phyloP scores from a whole-genome alignment of 2,888 invertebrate species.

The Hydriomena furcata region DNA sequence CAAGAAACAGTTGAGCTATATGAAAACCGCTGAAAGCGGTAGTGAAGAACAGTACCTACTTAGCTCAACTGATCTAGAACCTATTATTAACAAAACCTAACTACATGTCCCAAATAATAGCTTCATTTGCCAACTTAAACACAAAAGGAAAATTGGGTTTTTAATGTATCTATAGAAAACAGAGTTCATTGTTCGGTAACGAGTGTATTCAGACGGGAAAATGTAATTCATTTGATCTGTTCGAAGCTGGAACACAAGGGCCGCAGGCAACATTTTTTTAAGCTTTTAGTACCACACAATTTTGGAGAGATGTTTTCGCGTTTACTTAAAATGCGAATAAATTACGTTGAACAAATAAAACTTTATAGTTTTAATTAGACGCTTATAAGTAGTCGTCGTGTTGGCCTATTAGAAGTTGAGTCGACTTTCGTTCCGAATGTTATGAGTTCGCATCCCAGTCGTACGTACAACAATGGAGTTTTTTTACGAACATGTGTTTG shows the following conservation, averaged over 20 bases:
- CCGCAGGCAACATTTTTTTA: slow-evolving; percentile 13
- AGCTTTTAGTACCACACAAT: slow-evolving; percentile 11
- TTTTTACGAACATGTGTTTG: too few species aligned
- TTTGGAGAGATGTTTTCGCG: slow-evolving; percentile 6
- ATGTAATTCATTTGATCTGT: slow-evolving; percentile 28
- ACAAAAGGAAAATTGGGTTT: slow-evolving; percentile 14
- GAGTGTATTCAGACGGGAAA: slow-evolving; percentile 24
- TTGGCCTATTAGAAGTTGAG: too few species aligned
- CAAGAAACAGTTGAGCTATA: too few species aligned
- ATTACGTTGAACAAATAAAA: slow-evolving; percentile 2
- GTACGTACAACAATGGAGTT: too few species aligned
- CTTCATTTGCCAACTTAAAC: slow-evolving; percentile 14
- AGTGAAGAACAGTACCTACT: too few species aligned
- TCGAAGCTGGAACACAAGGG: slow-evolving; percentile 11
- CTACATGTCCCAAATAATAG: slow-evolving; percentile 12
- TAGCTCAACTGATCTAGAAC: too few species aligned
- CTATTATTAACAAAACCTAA: too few species aligned
- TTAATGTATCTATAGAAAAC: slow-evolving; percentile 18
- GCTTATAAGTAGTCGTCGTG: too few species aligned
- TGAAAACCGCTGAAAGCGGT: too few species aligned
- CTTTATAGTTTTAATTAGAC: background rate
- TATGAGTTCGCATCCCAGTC: too few species aligned
- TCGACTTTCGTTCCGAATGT: too few species aligned
- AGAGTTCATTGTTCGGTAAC: slow-evolving; percentile 26
- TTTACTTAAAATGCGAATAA: slow-evolving; percentile 5